Conservation (phyloP, 1,140 invertebrate species). For the Brachystomella parvula region DNA sequence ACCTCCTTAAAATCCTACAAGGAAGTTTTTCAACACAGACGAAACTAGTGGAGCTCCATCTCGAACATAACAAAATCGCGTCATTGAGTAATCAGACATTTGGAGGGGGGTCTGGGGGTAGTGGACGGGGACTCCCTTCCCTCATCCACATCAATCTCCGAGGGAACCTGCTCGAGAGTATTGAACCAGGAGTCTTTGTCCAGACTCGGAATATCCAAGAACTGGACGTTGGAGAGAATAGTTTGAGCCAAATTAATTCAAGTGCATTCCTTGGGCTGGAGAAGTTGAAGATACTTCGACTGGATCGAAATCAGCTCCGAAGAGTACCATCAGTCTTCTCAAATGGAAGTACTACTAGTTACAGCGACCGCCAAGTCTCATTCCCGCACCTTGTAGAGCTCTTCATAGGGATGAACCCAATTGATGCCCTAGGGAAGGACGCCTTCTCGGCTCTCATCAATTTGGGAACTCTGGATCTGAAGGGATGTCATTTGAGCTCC, state of each 20-base stretch:
- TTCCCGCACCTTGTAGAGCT: conserved; percentile 60
- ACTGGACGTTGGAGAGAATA: conserved; percentile 77
- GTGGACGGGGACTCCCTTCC: conserved; percentile 49
- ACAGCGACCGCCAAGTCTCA: not conserved
- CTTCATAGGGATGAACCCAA: conserved; percentile 72
- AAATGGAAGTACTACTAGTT: conserved; percentile 49
- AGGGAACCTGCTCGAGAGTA: conserved; percentile 69
- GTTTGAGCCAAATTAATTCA: conserved; percentile 68
- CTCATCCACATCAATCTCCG: conserved; percentile 69
- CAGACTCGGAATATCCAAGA: conserved; percentile 67
- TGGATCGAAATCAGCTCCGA: conserved; percentile 75
- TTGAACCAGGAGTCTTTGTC: conserved; percentile 65
- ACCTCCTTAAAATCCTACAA: conserved; percentile 65
- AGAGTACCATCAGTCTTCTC: conserved; percentile 51
- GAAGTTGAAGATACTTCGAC: conserved; percentile 64
- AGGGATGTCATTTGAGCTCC: conserved; percentile 65
- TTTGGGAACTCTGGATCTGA: conserved; percentile 66
- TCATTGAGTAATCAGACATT: conserved; percentile 66
- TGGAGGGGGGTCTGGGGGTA: conserved; percentile 47
- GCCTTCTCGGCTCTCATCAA: conserved; percentile 65
- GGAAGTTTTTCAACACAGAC: conserved; percentile 69
- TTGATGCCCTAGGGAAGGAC: conserved; percentile 61
- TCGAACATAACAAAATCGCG: conserved; percentile 77
- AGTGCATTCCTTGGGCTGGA: conserved; percentile 67
- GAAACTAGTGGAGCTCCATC: conserved; percentile 68